Percentiles rank a stretch among this genome's conserved stretches.
phyloP scores from a whole-genome alignment of 2,113 vertebrate species.

The Larimichthys polyactis region DNA sequence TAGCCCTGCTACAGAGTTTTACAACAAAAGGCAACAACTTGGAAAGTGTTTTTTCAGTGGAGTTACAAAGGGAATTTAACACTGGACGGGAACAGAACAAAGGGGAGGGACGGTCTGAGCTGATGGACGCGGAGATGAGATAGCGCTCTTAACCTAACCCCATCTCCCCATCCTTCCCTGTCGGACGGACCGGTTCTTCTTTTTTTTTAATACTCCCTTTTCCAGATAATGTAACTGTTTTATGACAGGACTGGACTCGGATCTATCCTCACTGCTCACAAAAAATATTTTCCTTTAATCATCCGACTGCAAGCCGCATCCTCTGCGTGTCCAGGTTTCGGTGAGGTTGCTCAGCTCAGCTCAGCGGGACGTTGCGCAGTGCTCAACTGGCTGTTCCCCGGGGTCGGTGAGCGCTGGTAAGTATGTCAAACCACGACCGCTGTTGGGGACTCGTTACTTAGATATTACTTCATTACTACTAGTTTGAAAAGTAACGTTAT shows the following conservation, averaged over 20 bases:
- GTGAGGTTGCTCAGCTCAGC: slow-evolving; percentile 54
- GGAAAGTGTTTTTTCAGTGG: slow-evolving; percentile 49
- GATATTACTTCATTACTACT: neutral
- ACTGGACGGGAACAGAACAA: slow-evolving; percentile 51
- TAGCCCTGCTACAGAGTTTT: slow-evolving; percentile 49
- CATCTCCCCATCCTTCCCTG: slow-evolving; percentile 62
- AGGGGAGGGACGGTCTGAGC: slow-evolving; percentile 74
- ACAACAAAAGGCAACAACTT: slow-evolving; percentile 59
- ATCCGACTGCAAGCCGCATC: slow-evolving; percentile 39
- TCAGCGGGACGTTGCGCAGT: slow-evolving; percentile 63
- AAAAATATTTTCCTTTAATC: slow-evolving; percentile 21
- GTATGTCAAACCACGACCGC: slow-evolving; percentile 20
- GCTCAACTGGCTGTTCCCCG: slow-evolving; percentile 42
- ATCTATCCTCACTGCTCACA: slow-evolving; percentile 10
- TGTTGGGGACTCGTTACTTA: neutral
- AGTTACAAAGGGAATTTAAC: slow-evolving; percentile 50
- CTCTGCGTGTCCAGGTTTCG: slow-evolving; percentile 46
- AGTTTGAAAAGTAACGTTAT: neutral
- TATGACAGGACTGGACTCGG: slow-evolving; percentile 43
- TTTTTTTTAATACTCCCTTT: slow-evolving; percentile 3
- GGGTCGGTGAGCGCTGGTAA: slow-evolving; percentile 56
- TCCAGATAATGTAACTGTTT: slow-evolving; percentile 77
- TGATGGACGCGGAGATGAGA: slow-evolving; percentile 79
- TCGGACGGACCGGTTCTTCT: slow-evolving; percentile 30
- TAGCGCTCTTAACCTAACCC: slow-evolving; percentile 51